Evolutionary conservation across 64 coral and sea anemone species (phyloP).

Genomic region (Montipora cactus): DNA sequence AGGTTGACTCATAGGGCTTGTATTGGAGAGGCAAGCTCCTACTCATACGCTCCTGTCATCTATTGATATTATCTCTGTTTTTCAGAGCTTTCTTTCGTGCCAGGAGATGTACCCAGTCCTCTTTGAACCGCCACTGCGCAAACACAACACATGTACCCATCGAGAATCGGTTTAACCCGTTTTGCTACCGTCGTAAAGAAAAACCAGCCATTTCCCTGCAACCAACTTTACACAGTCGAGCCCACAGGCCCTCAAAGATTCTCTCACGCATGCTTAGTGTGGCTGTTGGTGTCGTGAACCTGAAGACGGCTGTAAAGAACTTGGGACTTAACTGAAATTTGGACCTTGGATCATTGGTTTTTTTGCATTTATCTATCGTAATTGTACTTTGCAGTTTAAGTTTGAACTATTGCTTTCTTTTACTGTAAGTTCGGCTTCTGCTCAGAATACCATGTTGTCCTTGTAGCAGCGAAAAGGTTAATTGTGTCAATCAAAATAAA

Average conservation of each 20-base stretch:
- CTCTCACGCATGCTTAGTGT: conserved; percentile 11
- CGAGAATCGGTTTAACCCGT: conserved; percentile 8
- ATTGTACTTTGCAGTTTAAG: neutral
- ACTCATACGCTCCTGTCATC: too few relatives aligned
- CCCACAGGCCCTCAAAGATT: neutral
- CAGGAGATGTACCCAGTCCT: conserved; percentile 15
- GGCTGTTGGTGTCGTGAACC: neutral
- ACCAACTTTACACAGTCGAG: neutral
- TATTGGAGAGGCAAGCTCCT: too few relatives aligned
- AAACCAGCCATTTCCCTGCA: neutral
- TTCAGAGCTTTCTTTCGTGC: conserved; percentile 4
- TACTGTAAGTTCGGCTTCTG: too few relatives aligned
- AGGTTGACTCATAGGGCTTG: too few relatives aligned
- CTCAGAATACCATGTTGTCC: too few relatives aligned
- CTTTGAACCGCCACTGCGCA: conserved; percentile 20
- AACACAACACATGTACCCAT: neutral
- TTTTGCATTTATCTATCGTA: neutral
- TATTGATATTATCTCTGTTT: neutral
- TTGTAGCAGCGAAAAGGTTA: too few relatives aligned
- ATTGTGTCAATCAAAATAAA: too few relatives aligned
- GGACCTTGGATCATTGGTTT: neutral
- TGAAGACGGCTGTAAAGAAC: neutral
- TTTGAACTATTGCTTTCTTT: neutral
- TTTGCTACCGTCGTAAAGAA: neutral
- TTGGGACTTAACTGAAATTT: neutral